These are phyloP conservation scores for Epizoanthus stellaris DNA, from an alignment of 92 coral and sea anemone species.

Conservation along the genomic window DNA sequence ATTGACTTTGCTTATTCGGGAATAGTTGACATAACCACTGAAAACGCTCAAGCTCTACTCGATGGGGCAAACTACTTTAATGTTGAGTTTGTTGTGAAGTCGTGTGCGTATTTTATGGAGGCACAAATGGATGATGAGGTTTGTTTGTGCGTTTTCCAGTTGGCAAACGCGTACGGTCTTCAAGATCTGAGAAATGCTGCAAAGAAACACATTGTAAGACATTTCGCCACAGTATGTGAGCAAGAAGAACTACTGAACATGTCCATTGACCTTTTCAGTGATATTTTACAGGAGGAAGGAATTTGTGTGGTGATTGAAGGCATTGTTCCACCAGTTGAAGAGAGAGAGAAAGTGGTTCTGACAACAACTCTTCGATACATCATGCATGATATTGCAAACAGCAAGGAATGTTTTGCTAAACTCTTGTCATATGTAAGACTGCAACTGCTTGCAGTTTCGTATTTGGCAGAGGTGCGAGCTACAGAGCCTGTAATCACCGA, in stretches of 20 bases:
- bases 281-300: conserved; percentile 63
- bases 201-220: conserved; percentile 47
- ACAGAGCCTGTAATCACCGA: conserved; percentile 33
- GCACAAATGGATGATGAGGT: conserved; percentile 45
- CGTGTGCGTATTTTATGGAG: conserved; percentile 71
- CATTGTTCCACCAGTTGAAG: conserved; percentile 63
- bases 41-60: conserved; percentile 74
- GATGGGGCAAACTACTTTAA: conserved; percentile 82
- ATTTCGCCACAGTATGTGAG: conserved; percentile 63
- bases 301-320: conserved; percentile 67
- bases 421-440: conserved; percentile 64
- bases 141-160: conserved; percentile 61
- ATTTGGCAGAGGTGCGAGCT: conserved; percentile 50
- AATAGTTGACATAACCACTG: conserved; percentile 61
- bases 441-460: conserved; percentile 59
- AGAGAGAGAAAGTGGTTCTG: conserved; percentile 74
- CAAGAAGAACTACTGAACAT: conserved; percentile 64
- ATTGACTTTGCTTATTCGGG: conserved; percentile 92
- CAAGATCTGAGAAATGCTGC: conserved; percentile 53
- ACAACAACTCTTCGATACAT: conserved; percentile 65
- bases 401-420: conserved; percentile 49
- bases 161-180: conserved; percentile 70
- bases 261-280: conserved; percentile 50
- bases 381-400: conserved; percentile 53
- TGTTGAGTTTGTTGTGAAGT: conserved; percentile 70